Conservation (phyloP, 2,797 vertebrate genomes). For the Phyllotis vaccarum region DNA sequence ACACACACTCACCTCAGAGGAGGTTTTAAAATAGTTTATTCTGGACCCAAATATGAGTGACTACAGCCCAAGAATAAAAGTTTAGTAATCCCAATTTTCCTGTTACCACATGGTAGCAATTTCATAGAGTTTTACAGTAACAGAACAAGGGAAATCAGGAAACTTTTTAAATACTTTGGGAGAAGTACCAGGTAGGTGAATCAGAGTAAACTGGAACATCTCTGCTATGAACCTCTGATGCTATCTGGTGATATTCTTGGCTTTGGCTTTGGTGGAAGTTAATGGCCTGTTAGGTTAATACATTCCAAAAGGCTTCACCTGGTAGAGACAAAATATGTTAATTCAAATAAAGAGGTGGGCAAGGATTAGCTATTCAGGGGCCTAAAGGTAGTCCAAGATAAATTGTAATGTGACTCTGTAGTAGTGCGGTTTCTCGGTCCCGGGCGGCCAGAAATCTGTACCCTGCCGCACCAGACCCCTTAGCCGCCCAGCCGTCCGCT, state of each 20-base stretch:
- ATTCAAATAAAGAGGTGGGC: background rate
- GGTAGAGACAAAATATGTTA: background rate
- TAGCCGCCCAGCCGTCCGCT: too few species aligned
- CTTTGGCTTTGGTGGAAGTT: background rate
- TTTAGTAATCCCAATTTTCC: background rate
- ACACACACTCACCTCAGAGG: background rate
- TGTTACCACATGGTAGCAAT: background rate
- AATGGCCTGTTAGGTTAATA: background rate
- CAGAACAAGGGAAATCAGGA: background rate
- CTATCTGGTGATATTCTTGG: background rate
- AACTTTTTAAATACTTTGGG: background rate
- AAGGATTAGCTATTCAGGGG: background rate
- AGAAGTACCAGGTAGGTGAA: background rate
- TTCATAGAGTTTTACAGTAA: background rate
- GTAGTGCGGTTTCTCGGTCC: too few species aligned
- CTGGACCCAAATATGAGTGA: background rate
- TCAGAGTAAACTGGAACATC: background rate
- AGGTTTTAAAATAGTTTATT: background rate
- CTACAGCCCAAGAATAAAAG: background rate
- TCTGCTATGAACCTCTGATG: background rate
- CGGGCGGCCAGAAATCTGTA: too few species aligned
- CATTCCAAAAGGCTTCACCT: background rate
- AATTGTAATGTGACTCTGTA: background rate
- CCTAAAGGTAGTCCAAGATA: background rate
- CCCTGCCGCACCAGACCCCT: too few species aligned